phyloP scores from a whole-genome alignment of 30 jellyfish, hydroid and myxozoan genomes.

The Mastigias papua region DNA sequence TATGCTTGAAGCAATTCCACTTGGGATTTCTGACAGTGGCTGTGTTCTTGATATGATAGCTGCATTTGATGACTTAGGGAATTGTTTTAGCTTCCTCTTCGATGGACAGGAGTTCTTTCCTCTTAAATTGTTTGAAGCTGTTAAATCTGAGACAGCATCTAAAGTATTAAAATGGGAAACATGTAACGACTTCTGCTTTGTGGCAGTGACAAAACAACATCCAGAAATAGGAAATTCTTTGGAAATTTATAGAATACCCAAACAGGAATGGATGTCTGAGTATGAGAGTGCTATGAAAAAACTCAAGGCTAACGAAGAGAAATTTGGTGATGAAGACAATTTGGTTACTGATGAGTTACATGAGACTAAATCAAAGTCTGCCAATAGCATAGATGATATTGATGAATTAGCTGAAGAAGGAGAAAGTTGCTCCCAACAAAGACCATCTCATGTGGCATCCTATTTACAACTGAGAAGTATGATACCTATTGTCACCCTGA shows the following conservation, averaged over 20 bases:
- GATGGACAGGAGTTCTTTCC: constrained; percentile 11
- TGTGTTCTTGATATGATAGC: background rate
- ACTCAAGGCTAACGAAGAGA: background rate
- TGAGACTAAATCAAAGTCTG: background rate
- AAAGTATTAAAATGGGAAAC: constrained; percentile 12
- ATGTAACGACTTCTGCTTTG: constrained; percentile 16
- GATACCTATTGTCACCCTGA: constrained; percentile 6
- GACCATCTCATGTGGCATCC: constrained; percentile 4
- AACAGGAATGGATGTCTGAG: constrained; percentile 46
- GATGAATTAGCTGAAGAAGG: constrained; percentile 42
- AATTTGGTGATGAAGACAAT: constrained; percentile 10
- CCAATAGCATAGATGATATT: background rate
- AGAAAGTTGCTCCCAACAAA: background rate
- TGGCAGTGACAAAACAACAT: background rate
- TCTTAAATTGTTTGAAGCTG: background rate
- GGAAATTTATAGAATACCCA: constrained; percentile 47
- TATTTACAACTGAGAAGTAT: constrained; percentile 3
- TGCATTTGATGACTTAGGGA: constrained; percentile 33
- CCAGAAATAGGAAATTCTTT: constrained; percentile 1
- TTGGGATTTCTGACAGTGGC: constrained; percentile 2
- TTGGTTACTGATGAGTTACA: background rate
- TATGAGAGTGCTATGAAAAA: constrained; percentile 15
- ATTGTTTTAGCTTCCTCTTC: background rate
- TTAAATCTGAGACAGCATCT: background rate
- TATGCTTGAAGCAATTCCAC: constrained; percentile 24